Percentiles rank a stretch among this genome's conserved stretches.
phyloP scores from a whole-genome alignment of 2,888 invertebrate genomes.

The Tricholauxania praeusta region DNA sequence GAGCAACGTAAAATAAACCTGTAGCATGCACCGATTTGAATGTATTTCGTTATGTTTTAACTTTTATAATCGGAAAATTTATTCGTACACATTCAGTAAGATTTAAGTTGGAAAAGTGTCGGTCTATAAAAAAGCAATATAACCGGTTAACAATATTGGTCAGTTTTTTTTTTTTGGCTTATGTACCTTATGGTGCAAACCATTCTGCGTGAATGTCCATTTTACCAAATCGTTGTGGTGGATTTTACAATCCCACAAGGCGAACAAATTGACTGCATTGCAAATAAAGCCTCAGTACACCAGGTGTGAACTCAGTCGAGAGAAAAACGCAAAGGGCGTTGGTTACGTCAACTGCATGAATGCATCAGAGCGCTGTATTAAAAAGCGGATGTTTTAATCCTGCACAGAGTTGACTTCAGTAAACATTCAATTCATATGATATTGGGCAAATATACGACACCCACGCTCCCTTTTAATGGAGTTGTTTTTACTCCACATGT shows the following conservation, averaged over 20 bases:
- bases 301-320: slow-evolving; percentile 15
- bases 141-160: too few relatives aligned
- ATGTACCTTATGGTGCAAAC: background rate
- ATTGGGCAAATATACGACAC: background rate
- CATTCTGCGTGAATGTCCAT: slow-evolving; percentile 27
- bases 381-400: slow-evolving; percentile 24
- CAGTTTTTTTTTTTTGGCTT: background rate
- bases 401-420: slow-evolving; percentile 14
- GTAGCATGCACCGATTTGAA: too few relatives aligned
- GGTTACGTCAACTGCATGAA: background rate
- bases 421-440: slow-evolving; percentile 21
- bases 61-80: too few relatives aligned
- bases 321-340: too few relatives aligned
- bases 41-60: too few relatives aligned
- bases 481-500: too few relatives aligned
- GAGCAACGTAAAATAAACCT: too few relatives aligned
- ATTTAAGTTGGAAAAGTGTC: too few relatives aligned
- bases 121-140: too few relatives aligned
- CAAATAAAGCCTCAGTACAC: slow-evolving; percentile 22
- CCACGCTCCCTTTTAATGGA: too few relatives aligned
- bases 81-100: too few relatives aligned
- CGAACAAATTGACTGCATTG: slow-evolving; percentile 22
- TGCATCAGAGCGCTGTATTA: slow-evolving; percentile 24
- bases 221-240: slow-evolving; percentile 23
- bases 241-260: slow-evolving; percentile 21